Evolutionary conservation across 2,888 invertebrate species (phyloP).

Genomic region (Xylophagus ater): DNA sequence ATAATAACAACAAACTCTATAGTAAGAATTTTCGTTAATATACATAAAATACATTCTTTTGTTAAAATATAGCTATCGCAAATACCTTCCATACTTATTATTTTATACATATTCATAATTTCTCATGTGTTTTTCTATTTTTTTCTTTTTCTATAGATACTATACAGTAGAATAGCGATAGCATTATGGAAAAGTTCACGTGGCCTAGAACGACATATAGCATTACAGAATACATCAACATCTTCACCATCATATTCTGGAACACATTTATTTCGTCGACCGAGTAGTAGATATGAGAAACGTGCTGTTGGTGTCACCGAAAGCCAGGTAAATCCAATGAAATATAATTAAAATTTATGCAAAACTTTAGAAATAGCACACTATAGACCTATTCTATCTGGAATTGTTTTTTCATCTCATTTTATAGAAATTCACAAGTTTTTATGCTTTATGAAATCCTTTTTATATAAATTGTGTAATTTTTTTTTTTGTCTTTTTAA

Average conservation of each 20-base stretch:
- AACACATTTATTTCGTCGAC: conserved; percentile 34
- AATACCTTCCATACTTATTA: neutral
- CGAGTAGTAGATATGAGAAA: conserved; percentile 40
- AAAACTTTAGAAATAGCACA: too few species aligned
- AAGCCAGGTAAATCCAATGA: conserved; percentile 38
- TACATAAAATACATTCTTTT: too few species aligned
- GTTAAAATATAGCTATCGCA: too few species aligned
- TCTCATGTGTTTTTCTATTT: conserved; percentile 2
- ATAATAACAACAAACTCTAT: too few species aligned
- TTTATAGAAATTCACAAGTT: too few species aligned
- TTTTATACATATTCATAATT: neutral
- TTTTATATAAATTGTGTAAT: too few species aligned
- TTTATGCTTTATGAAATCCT: too few species aligned
- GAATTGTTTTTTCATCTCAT: too few species aligned
- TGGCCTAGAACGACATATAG: conserved; percentile 46
- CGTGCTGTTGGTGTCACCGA: conserved; percentile 38
- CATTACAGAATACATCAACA: conserved; percentile 32
- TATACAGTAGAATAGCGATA: conserved; percentile 76
- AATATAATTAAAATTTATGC: too few species aligned
- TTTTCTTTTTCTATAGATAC: conserved; percentile 41
- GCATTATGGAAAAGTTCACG: conserved; percentile 71
- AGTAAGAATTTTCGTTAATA: too few species aligned
- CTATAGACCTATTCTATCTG: too few species aligned
- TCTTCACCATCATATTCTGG: conserved; percentile 25
- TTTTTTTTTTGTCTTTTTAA: conserved; percentile 5